phyloP scores from a whole-genome alignment of 2,113 vertebrate species.

The Mugil cephalus region DNA sequence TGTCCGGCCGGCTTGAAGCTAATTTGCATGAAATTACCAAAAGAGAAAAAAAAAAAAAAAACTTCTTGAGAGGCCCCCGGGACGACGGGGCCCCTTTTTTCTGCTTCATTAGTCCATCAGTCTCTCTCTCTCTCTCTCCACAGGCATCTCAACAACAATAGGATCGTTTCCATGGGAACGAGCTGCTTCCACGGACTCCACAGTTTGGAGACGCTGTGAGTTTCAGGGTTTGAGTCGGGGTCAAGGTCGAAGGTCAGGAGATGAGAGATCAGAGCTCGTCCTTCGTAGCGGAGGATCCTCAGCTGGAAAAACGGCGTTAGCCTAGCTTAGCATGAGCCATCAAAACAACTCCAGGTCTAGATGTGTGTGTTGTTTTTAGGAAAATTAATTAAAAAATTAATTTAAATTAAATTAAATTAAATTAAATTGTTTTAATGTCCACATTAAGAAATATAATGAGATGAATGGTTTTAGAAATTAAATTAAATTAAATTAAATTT shows the following conservation, averaged over 20 bases:
- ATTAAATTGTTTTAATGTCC: too few species aligned
- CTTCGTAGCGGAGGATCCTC: constrained; percentile 23
- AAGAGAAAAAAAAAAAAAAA: constrained; percentile 67
- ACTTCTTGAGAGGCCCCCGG: constrained; percentile 67
- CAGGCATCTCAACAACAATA: constrained; percentile 96
- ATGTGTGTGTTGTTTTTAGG: too few species aligned
- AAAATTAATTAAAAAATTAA: too few species aligned
- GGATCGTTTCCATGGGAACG: constrained; percentile 89
- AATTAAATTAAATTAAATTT: too few species aligned
- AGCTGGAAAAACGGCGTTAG: too few species aligned
- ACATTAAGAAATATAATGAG: too few species aligned
- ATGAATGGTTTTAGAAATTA: too few species aligned
- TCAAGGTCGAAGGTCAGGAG: constrained; percentile 45
- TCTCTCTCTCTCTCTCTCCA: constrained; percentile 73
- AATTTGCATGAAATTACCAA: constrained; percentile 80
- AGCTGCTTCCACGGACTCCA: constrained; percentile 91
- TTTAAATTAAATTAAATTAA: too few species aligned
- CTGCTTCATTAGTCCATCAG: constrained; percentile 75
- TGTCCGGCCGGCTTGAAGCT: constrained; percentile 74
- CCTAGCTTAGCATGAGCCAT: too few species aligned
- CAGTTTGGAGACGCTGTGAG: constrained; percentile 94
- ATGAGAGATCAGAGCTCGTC: constrained; percentile 27
- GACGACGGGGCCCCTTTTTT: constrained; percentile 68
- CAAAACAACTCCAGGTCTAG: too few species aligned
- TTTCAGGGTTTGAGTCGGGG: constrained; percentile 68